These are phyloP conservation scores for Dryoscopus gambensis DNA, from an alignment of 2,113 vertebrate genomes.

Conservation along the genomic window DNA sequence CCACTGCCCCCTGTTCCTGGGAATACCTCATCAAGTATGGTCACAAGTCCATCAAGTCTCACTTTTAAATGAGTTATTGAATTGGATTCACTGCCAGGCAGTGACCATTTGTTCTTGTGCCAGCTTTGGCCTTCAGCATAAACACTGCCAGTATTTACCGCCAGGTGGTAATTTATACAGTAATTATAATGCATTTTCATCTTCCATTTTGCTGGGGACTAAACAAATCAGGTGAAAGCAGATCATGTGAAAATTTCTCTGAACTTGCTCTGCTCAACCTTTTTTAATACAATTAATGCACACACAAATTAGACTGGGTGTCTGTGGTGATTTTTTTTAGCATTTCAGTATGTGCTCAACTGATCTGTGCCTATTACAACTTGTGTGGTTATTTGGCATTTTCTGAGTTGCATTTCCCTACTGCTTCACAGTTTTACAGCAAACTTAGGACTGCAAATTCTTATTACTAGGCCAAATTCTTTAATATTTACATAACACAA, in stretches of 20 bases:
- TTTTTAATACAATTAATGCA: not conserved
- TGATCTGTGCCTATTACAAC: not conserved
- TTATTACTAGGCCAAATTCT: not conserved
- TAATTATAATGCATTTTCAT: constrained; percentile 5
- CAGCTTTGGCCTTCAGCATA: constrained; percentile 34
- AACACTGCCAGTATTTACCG: not conserved
- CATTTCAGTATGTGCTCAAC: not conserved
- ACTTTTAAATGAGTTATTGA: constrained; percentile 39
- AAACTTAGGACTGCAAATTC: not conserved
- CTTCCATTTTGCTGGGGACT: not conserved
- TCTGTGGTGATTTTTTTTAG: not conserved
- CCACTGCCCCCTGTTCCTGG: not conserved
- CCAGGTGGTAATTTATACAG: not conserved
- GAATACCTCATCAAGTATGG: not conserved
- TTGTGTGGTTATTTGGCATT: not conserved
- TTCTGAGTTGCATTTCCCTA: not conserved
- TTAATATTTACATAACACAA: not conserved
- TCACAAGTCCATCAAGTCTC: not conserved
- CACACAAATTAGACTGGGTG: not conserved
- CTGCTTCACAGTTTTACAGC: not conserved
- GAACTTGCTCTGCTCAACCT: not conserved
- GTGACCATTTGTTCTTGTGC: constrained; percentile 27
- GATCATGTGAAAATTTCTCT: not conserved
- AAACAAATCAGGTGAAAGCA: not conserved
- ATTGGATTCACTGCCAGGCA: not conserved